phyloP scores from a whole-genome alignment of 2,113 vertebrate genomes.

The Protomyctophum bolini region DNA sequence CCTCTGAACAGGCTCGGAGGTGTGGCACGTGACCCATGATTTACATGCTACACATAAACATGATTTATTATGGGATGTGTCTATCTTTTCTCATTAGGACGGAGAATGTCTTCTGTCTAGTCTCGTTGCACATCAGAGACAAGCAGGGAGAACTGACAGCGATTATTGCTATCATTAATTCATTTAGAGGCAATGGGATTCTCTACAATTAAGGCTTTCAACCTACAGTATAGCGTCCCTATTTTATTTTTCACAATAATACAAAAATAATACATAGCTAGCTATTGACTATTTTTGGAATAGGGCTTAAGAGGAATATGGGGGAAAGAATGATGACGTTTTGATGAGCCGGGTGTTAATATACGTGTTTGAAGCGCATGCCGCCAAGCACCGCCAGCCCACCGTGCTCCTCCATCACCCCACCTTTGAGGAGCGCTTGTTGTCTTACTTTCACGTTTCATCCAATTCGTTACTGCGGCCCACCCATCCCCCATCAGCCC shows the following conservation, averaged over 20 bases:
- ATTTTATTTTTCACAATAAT: slow-evolving; percentile 4
- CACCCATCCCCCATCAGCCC: slow-evolving; percentile 16
- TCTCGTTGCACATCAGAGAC: not conserved
- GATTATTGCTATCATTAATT: not conserved
- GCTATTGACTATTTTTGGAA: too few species aligned
- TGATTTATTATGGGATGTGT: slow-evolving; percentile 39
- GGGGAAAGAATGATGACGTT: not conserved
- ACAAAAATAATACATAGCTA: too few species aligned
- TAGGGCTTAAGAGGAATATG: too few species aligned
- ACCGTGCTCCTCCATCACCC: slow-evolving; percentile 18
- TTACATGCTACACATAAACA: slow-evolving; percentile 44
- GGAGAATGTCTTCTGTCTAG: slow-evolving; percentile 13
- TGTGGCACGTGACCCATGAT: slow-evolving; percentile 18
- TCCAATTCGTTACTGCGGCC: slow-evolving; percentile 74
- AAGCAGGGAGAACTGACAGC: slow-evolving; percentile 17
- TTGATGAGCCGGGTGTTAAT: slow-evolving; percentile 13
- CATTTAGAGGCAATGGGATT: slow-evolving; percentile 17
- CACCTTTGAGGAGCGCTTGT: slow-evolving; percentile 60
- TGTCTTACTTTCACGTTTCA: slow-evolving; percentile 76
- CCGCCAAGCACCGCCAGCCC: slow-evolving; percentile 55
- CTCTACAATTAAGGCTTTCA: too few species aligned
- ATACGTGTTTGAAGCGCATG: slow-evolving; percentile 32
- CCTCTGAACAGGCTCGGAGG: slow-evolving; percentile 57
- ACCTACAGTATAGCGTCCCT: too few species aligned
- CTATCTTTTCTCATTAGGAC: slow-evolving; percentile 45